phyloP scores from a whole-genome alignment of 2,113 vertebrate genomes.

The Anolis carolinensis region DNA sequence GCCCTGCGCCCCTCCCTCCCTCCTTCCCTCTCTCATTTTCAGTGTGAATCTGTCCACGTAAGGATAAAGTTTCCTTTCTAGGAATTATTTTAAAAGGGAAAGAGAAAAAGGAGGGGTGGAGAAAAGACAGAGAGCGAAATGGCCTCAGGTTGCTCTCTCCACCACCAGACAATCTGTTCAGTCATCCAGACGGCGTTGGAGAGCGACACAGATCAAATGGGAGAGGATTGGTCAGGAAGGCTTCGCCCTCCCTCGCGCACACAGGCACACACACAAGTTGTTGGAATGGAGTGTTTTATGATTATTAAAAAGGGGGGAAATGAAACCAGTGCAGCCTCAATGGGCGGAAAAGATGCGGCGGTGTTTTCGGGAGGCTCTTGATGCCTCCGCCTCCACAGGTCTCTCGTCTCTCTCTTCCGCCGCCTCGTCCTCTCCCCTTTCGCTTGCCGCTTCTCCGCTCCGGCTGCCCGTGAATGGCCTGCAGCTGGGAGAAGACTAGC shows the following conservation, averaged over 20 bases:
- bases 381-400: slow-evolving; percentile 60
- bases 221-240: no score
- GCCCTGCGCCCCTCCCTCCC: neutral
- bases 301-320: no score
- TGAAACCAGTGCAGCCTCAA: no score
- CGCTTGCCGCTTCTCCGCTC: slow-evolving; percentile 44
- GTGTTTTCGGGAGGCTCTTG: slow-evolving; percentile 82
- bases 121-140: no score
- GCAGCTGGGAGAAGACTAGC: slow-evolving; percentile 61
- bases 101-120: no score
- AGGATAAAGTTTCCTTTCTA: slow-evolving; percentile 28
- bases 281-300: no score
- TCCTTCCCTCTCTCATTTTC: neutral
- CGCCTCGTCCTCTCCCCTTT: neutral
- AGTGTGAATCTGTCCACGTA: neutral
- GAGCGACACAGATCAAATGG: slow-evolving; percentile 10
- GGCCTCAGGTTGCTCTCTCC: neutral
- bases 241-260: no score
- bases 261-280: no score
- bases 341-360: no score
- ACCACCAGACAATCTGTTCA: slow-evolving; percentile 20
- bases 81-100: neutral
- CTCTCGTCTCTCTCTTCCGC: neutral
- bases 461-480: slow-evolving; percentile 22
- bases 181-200: slow-evolving; percentile 30